Conservation (phyloP, 2,113 vertebrate species). For the Onychostoma macrolepis region DNA sequence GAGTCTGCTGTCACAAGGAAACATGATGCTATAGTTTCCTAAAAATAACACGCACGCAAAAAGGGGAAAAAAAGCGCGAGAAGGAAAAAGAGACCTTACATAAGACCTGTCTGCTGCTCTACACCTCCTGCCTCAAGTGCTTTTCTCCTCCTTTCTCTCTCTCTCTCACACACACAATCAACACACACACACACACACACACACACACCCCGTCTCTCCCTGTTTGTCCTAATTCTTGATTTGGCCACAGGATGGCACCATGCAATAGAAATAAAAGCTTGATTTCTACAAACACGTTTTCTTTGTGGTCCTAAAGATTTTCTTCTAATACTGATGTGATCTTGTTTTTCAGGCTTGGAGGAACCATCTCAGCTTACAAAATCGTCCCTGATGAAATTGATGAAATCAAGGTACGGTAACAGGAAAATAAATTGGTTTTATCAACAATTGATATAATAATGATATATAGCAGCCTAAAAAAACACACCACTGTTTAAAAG, state of each 20-base stretch:
- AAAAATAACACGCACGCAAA: conserved; percentile 66
- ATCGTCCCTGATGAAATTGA: conserved; percentile 99
- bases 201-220: neutral
- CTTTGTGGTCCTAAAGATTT: neutral
- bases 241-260: conserved; percentile 71
- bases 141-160: conserved; percentile 14
- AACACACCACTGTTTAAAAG: neutral
- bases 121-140: conserved; percentile 72
- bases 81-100: conserved; percentile 63
- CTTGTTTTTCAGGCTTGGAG: conserved; percentile 90
- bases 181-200: neutral
- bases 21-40: conserved; percentile 68
- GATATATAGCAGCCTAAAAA: neutral
- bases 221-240: conserved; percentile 39
- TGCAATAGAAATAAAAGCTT: neutral
- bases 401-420: conserved; percentile 91
- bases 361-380: conserved; percentile 97
- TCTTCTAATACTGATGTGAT: conserved; percentile 57
- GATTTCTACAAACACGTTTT: neutral
- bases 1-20: conserved; percentile 35
- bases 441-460: neutral
- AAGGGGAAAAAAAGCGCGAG: neutral
- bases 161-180: neutral
- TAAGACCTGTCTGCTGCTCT: conserved; percentile 72
- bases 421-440: neutral